Evolutionary conservation across 2,797 vertebrate genomes (phyloP), one percentile per base, ranked within the genome.

Genomic region (Hirundo rustica): DNA sequence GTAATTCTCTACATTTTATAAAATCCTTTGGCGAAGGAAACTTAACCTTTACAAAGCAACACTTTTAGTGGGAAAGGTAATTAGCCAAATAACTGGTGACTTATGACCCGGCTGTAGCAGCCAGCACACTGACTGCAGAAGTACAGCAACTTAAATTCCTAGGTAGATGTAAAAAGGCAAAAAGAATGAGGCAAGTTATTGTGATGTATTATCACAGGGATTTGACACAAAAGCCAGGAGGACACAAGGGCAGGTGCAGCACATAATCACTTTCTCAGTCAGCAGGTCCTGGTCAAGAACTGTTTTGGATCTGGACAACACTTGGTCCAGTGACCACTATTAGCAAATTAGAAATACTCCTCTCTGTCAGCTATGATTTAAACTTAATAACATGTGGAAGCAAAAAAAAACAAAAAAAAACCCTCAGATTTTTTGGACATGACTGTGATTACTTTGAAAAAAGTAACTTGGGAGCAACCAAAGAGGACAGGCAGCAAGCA

Each of bases 281-380:
- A 47, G 85, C 4, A 0, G 26, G 51, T 85, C 54, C 51, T 74
- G 93, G 38, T 23, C 38, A 12, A 45, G 67, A 92, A 12, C 17
- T n/a, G 21, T 34, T 95, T 62, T 72, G 62, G 32, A 48, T 42
- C 81, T 47, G 62, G 53, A 38, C 50, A 50, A 61, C 9, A 22
- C 36, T 71, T 32, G 38, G 23, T 76, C 80, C 62, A 51, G 78
- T 44, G 22, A 71, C 36, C 50, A 88, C 80, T 21, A 67, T 30
- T 74, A 88, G 61, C 64, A 90, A 89, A 84, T 74, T 47, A 92
- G 74, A 96, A 89, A 92, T 84, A 94, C 27, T 30, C n/a, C 75
- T 88, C 67, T 94, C 71, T 81, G 62, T 70, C 51, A 72, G 86
- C 61, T 92, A 23, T 65, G 74, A 89, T 94, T 83, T 73, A 96